phyloP scores from a whole-genome alignment of 1,140 invertebrate genomes.

The Neodiprion fabricii region DNA sequence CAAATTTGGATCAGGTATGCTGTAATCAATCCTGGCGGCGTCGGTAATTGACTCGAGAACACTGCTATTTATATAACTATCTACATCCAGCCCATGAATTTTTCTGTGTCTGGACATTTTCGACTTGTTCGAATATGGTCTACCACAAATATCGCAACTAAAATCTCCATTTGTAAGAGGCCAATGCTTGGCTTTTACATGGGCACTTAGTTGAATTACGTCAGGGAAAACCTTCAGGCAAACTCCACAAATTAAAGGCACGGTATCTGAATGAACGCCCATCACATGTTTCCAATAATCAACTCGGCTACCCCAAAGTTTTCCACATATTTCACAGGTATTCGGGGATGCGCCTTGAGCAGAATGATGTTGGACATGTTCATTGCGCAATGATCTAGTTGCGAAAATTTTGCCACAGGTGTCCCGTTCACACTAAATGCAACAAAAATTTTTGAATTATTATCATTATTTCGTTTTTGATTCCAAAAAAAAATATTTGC shows the following conservation, averaged over 20 bases:
- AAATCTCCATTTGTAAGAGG: conserved; percentile 62
- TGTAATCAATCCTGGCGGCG: conserved; percentile 20
- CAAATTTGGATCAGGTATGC: conserved; percentile 39
- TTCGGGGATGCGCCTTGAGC: conserved; percentile 60
- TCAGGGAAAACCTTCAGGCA: conserved; percentile 64
- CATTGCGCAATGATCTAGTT: conserved; percentile 57
- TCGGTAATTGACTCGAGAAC: conserved; percentile 24
- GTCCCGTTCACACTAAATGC: conserved; percentile 51
- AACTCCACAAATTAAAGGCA: conserved; percentile 64
- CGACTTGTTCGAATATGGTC: conserved; percentile 64
- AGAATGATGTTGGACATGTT: conserved; percentile 60
- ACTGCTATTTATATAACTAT: conserved; percentile 25
- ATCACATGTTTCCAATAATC: conserved; percentile 67
- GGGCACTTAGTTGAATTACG: conserved; percentile 55
- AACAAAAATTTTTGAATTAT: not conserved
- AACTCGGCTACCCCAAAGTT: conserved; percentile 63
- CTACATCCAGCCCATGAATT: conserved; percentile 56
- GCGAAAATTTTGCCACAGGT: conserved; percentile 63
- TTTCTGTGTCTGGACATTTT: conserved; percentile 65
- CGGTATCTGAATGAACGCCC: conserved; percentile 63
- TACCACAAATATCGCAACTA: conserved; percentile 64
- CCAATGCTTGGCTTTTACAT: conserved; percentile 61
- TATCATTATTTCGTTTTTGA: not conserved
- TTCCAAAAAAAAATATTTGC: not conserved
- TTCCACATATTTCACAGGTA: conserved; percentile 63